Evolutionary conservation across 2,888 invertebrate species (phyloP).

Genomic region (Merodon equestris): DNA sequence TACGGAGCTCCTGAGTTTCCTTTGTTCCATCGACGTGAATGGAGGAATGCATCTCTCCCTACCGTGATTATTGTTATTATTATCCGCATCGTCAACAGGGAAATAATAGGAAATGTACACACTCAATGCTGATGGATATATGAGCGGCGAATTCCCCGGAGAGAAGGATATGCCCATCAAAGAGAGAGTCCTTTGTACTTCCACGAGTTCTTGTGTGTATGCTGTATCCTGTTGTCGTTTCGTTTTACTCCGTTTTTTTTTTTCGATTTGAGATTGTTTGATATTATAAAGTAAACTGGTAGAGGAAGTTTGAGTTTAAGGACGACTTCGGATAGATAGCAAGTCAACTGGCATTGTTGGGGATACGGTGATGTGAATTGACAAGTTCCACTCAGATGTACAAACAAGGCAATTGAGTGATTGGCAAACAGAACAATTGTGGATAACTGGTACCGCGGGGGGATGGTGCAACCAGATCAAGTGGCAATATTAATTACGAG

Average conservation of each 20-base stretch:
- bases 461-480: no score
- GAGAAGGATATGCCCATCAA: conserved; percentile 62
- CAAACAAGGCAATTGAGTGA: conserved; percentile 63
- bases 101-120: conserved; percentile 63
- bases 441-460: conserved; percentile 16
- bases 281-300: conserved; percentile 57
- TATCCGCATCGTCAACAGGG: conserved; percentile 64
- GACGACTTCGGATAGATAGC: no score
- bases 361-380: conserved; percentile 53
- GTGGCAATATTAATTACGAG: no score
- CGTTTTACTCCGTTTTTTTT: conserved; percentile 16
- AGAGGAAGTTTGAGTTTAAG: no score
- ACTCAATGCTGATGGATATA: conserved; percentile 33
- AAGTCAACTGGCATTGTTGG: not conserved
- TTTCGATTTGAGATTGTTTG: conserved; percentile 54
- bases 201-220: conserved; percentile 14
- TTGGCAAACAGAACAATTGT: conserved; percentile 50
- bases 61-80: conserved; percentile 67
- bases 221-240: conserved; percentile 44
- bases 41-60: conserved; percentile 47
- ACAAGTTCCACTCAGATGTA: conserved; percentile 50
- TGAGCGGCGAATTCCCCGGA: conserved; percentile 47
- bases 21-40: not conserved
- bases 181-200: conserved; percentile 30
- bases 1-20: no score